Conservation (phyloP, 2,888 invertebrate genomes). For the Cryptocephalus primarius region DNA sequence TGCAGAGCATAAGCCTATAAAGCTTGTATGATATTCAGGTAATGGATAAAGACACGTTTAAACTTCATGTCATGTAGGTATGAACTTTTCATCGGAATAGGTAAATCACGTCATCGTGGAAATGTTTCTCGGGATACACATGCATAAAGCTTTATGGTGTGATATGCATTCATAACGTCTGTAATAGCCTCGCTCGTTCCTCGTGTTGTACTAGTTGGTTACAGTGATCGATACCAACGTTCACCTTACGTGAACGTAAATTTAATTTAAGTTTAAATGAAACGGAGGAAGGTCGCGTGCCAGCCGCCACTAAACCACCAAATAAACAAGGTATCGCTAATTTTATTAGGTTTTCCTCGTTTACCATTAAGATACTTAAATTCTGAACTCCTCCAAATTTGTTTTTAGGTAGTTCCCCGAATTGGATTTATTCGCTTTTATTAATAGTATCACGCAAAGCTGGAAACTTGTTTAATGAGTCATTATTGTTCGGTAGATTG, state of each 20-base stretch:
- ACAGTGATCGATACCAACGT: slow-evolving; percentile 10
- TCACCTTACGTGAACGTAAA: slow-evolving; percentile 10
- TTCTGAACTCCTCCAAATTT: slow-evolving; percentile 19
- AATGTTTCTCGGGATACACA: slow-evolving; percentile 1
- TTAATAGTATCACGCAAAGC: slow-evolving; percentile 14
- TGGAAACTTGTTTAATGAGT: not conserved
- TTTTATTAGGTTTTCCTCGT: slow-evolving; percentile 23
- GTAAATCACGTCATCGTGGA: not conserved
- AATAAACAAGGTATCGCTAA: slow-evolving; percentile 19
- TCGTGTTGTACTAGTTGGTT: slow-evolving; percentile 10
- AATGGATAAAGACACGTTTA: too few species aligned
- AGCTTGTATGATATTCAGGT: too few species aligned
- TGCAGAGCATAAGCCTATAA: too few species aligned
- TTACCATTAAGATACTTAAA: slow-evolving; percentile 20
- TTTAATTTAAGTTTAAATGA: slow-evolving; percentile 23
- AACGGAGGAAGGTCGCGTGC: slow-evolving; percentile 18
- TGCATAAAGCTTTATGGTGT: not conserved
- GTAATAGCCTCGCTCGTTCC: slow-evolving; percentile 3
- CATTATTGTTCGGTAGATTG: not conserved
- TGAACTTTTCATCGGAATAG: too few species aligned
- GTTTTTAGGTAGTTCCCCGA: slow-evolving; percentile 15
- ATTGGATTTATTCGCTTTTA: slow-evolving; percentile 18
- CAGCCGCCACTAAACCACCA: slow-evolving; percentile 12
- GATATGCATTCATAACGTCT: slow-evolving; percentile 1
- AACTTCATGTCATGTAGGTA: too few species aligned